These are phyloP conservation scores for Merodon equestris DNA, from an alignment of 2,888 invertebrate genomes.

Conservation along the genomic window DNA sequence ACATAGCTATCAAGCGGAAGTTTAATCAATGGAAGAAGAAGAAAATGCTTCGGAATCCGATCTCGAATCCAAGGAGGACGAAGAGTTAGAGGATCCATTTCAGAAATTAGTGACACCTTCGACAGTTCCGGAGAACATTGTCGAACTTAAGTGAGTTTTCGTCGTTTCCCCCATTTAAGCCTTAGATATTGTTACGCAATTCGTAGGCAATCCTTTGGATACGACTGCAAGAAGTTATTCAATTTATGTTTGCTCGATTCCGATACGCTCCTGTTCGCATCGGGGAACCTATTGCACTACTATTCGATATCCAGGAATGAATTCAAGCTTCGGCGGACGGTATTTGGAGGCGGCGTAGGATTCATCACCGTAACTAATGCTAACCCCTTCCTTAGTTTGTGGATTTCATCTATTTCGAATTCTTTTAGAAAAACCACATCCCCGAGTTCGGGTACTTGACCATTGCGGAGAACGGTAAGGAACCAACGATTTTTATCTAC, in stretches of 20 bases:
- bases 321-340: slow-evolving; percentile 86
- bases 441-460: slow-evolving; percentile 84
- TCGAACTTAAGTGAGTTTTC: slow-evolving; percentile 72
- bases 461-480: slow-evolving; percentile 88
- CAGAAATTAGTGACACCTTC: neutral
- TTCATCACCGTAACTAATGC: slow-evolving; percentile 84
- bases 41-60: neutral
- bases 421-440: slow-evolving; percentile 82
- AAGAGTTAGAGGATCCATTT: slow-evolving; percentile 9
- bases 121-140: slow-evolving; percentile 72
- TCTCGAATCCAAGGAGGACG: slow-evolving; percentile 41
- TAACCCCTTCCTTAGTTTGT: neutral
- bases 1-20: too few species aligned
- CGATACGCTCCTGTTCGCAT: slow-evolving; percentile 86
- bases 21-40: slow-evolving; percentile 48
- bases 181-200: too few species aligned
- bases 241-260: slow-evolving; percentile 89
- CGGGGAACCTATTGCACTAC: slow-evolving; percentile 90
- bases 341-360: slow-evolving; percentile 90
- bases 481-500: slow-evolving; percentile 89
- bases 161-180: neutral
- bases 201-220: slow-evolving; percentile 90
- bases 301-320: slow-evolving; percentile 84
- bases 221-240: slow-evolving; percentile 88
- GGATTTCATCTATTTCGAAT: slow-evolving; percentile 3